A percentile compares a stretch with the other conserved stretches of the same genome.
These are phyloP conservation scores for Poicephalus gulielmi DNA, from an alignment of 2,113 vertebrate species.

Conservation along the genomic window DNA sequence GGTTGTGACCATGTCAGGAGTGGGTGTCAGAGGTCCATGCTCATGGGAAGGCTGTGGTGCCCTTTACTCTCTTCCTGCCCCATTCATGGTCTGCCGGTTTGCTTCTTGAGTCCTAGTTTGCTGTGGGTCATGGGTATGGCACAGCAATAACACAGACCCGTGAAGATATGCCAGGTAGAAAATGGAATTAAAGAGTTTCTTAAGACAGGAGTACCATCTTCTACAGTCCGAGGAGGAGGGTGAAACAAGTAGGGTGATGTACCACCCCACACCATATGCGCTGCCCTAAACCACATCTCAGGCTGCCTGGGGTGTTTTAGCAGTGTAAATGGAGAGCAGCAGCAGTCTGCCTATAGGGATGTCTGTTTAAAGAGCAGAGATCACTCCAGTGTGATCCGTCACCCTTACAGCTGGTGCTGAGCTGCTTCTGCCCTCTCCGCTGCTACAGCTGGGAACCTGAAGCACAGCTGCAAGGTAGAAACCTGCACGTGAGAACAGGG, in stretches of 20 bases:
- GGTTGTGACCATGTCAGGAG: background rate
- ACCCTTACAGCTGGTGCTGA: background rate
- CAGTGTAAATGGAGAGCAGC: rapidly evolving
- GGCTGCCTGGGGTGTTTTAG: background rate
- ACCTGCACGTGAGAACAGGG: rapidly evolving
- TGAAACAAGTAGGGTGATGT: background rate
- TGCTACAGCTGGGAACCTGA: background rate
- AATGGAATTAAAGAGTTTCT: background rate
- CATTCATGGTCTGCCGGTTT: background rate
- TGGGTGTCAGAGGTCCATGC: background rate
- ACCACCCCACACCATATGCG: rapidly evolving
- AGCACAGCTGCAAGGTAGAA: background rate
- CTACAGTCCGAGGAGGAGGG: background rate
- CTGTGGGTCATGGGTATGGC: background rate
- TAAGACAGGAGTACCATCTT: background rate
- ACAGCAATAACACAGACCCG: background rate
- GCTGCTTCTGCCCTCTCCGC: background rate
- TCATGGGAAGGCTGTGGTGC: background rate
- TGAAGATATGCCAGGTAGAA: background rate
- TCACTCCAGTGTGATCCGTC: background rate
- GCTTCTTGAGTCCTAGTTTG: background rate
- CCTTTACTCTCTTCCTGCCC: background rate
- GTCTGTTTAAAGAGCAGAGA: background rate
- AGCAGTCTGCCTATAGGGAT: background rate
- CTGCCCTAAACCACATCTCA: background rate